phyloP scores from a whole-genome alignment of 2,888 invertebrate genomes.

The Pemphredon lugubris region DNA sequence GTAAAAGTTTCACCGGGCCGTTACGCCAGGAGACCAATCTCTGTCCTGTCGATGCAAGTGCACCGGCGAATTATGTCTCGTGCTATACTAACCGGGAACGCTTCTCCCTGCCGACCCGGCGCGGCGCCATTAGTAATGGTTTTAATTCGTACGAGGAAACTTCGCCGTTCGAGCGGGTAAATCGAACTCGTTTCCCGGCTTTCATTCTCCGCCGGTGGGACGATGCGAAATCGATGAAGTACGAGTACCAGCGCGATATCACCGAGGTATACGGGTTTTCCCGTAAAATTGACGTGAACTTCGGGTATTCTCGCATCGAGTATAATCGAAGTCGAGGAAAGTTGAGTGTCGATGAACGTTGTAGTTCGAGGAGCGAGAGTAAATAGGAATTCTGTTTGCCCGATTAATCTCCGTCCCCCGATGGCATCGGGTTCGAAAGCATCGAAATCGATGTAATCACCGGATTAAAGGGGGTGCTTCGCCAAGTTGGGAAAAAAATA shows the following conservation, averaged over 20 bases:
- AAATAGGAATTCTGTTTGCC: too few species aligned
- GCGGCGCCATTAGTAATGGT: slow-evolving; percentile 60
- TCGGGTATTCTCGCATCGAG: too few species aligned
- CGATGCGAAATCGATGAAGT: slow-evolving; percentile 30
- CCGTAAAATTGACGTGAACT: too few species aligned
- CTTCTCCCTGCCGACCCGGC: slow-evolving; percentile 1
- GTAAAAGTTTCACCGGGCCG: slow-evolving; percentile 13
- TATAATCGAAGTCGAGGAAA: too few species aligned
- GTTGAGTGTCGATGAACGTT: too few species aligned
- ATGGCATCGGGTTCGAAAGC: neutral
- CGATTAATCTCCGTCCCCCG: too few species aligned
- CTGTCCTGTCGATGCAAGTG: slow-evolving; percentile 19
- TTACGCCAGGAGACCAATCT: slow-evolving; percentile 9
- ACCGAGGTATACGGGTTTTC: too few species aligned
- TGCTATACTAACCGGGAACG: slow-evolving; percentile 9
- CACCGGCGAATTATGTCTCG: slow-evolving; percentile 19
- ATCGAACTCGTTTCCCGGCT: neutral
- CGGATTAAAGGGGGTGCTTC: too few species aligned
- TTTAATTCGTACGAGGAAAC: slow-evolving; percentile 57
- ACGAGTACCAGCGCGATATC: neutral
- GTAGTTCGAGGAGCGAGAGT: too few species aligned
- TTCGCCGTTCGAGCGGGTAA: neutral
- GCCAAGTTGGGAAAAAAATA: too few species aligned
- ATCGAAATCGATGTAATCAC: neutral
- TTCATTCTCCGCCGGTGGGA: neutral